Evolutionary conservation across 2,888 invertebrate species (phyloP).

Genomic region (Tanytarsus gracilentus): DNA sequence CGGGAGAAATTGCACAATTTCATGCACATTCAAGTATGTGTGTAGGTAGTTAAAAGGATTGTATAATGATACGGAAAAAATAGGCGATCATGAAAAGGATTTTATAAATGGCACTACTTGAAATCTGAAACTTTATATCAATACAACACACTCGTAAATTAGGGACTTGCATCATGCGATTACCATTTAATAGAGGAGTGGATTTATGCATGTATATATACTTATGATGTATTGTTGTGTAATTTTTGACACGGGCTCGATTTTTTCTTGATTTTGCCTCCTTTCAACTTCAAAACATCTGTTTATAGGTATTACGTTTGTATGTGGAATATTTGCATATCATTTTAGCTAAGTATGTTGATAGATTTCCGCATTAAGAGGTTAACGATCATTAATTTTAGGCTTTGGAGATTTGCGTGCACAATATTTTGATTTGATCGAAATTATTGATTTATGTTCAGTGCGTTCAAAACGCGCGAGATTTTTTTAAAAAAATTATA

Average conservation of each 20-base stretch:
- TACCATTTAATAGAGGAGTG: not conserved
- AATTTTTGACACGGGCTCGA: constrained; percentile 27
- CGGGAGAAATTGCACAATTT: constrained; percentile 6
- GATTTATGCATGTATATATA: not conserved
- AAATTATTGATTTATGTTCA: no score
- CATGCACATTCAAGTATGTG: no score
- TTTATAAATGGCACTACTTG: no score
- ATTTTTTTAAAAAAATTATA: no score
- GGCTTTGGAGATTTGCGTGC: no score
- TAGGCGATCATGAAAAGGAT: no score
- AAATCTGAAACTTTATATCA: constrained; percentile 27
- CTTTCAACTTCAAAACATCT: not conserved
- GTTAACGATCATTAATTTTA: no score
- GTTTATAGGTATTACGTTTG: not conserved
- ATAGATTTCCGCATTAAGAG: no score
- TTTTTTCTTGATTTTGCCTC: not conserved
- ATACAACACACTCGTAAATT: constrained; percentile 5
- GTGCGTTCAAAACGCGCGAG: no score
- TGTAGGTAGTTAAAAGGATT: not conserved
- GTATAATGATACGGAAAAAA: no score
- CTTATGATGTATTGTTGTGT: constrained; percentile 1
- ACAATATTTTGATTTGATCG: no score
- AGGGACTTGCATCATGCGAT: constrained; percentile 5
- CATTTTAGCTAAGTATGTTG: not conserved
- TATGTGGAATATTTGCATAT: not conserved